Conservation (phyloP, 2,113 vertebrate genomes). For the Haemorhous mexicanus region DNA sequence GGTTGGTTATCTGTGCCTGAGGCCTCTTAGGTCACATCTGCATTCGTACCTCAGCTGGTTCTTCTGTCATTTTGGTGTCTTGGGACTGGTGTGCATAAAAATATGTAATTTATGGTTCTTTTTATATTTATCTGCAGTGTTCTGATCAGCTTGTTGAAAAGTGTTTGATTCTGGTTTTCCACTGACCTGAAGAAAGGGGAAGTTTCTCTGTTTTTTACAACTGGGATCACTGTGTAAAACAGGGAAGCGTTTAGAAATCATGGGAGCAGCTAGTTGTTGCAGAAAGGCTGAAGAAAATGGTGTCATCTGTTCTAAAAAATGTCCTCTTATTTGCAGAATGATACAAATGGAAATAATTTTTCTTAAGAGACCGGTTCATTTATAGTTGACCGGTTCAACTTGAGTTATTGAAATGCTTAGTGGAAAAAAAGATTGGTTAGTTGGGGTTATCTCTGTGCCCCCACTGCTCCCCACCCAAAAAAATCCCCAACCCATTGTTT, state of each 20-base stretch:
- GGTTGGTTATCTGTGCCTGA: constrained; percentile 2
- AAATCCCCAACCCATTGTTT: background rate
- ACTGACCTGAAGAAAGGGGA: background rate
- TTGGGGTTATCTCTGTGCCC: background rate
- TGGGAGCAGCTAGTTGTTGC: background rate
- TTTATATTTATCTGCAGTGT: background rate
- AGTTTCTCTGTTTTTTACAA: background rate
- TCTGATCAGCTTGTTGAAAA: background rate
- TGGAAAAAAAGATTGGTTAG: background rate
- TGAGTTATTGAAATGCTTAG: background rate
- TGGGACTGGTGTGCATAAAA: background rate
- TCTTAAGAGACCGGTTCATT: background rate
- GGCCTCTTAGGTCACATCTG: background rate
- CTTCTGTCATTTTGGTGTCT: background rate
- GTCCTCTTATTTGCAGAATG: background rate
- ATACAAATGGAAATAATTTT: background rate
- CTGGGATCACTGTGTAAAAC: background rate
- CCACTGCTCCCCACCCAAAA: fast-evolving
- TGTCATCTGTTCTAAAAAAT: background rate
- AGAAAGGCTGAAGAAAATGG: background rate
- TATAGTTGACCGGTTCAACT: background rate
- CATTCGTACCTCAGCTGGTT: background rate
- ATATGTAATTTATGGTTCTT: background rate
- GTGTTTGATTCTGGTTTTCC: background rate
- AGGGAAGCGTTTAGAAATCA: background rate